These are phyloP conservation scores for Ectemnius cavifrons DNA, from an alignment of 2,888 invertebrate species.

Conservation along the genomic window DNA sequence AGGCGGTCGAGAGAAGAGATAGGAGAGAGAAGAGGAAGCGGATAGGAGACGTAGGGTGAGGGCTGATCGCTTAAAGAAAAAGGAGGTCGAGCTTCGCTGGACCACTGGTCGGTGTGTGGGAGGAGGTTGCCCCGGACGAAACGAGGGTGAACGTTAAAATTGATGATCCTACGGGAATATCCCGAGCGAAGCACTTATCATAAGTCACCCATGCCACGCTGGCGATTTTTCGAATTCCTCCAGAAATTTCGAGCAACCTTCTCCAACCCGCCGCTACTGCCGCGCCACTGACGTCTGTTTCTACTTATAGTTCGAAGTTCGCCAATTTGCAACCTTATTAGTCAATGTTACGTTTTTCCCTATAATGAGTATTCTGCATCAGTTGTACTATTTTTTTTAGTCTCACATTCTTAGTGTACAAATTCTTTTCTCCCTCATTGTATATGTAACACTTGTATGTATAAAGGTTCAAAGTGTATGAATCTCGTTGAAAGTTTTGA, in stretches of 20 bases:
- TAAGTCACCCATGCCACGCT: constrained; percentile 56
- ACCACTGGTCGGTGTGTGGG: constrained; percentile 26
- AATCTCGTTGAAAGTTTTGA: no score
- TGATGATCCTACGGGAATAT: constrained; percentile 59
- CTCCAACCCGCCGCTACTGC: neutral
- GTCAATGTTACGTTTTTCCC: no score
- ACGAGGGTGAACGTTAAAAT: constrained; percentile 55
- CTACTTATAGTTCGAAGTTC: no score
- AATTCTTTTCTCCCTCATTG: no score
- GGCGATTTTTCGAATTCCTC: constrained; percentile 55
- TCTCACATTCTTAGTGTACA: no score
- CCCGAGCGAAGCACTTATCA: constrained; percentile 58
- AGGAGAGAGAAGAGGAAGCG: constrained; percentile 1
- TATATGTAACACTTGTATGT: no score
- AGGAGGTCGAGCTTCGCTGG: constrained; percentile 38
- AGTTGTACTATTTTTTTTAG: no score
- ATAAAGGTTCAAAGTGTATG: no score
- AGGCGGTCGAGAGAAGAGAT: neutral
- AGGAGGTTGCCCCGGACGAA: constrained; percentile 28
- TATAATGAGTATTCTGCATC: no score
- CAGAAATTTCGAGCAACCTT: constrained; percentile 36
- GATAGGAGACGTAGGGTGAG: constrained; percentile 6
- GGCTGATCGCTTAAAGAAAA: constrained; percentile 30
- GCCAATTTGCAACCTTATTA: no score
- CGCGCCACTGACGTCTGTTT: neutral